Base-by-base conservation (phyloP, 2,113 vertebrate species). In the Addax nasomaculatus region DNA sequence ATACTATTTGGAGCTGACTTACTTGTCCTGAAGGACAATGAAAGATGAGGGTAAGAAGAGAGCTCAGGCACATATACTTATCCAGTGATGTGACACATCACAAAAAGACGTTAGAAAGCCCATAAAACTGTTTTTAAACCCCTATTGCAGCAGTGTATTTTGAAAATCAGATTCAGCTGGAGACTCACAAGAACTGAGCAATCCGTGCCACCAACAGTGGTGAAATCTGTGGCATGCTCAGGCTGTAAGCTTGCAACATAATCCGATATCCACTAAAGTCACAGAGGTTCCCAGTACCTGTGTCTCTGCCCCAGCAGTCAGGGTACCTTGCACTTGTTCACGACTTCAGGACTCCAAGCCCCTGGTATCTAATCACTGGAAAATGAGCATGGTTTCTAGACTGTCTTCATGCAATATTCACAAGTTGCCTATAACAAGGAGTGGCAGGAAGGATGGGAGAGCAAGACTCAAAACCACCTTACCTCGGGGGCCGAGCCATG, bases 401-500 rank as follows among this genome's bases (percentile, higher is more conserved):
- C 79, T 79, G 57, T 55, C 89, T 87, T 97, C 81, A 80, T 91
- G 45, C 51, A 87, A 83, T 79, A 94, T 97, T 97, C 96, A 96
- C 25, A 93, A 97, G 73, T n/a, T 43, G 29, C 51, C 47, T 84
- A 39, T 29, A 73, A 90, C 43, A 53, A 25, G 73, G 29, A 36
- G 51, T 11, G 1, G 45, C 43, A 80, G 33, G 2, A 4, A 14
- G 86, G n/a, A 29, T 36, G 67, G 16, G 47, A 55, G 85, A 96
- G 58, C 60, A 95, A 97, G 94, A 85, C 45, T 76, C 89, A 84
- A 93, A 89, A 95, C 96, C 91, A 90, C 67, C 98, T 99, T 98
- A 99, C 99, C 99, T 99, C 99, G 99, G 96, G 99, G 99, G 97
- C 99, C 99, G 98, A 99, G 99, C 99, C 99, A 99, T 96, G 99